Percentiles rank a stretch among this genome's conserved stretches.
Conservation (phyloP, 2,113 vertebrate genomes). For the Oncorhynchus nerka region DNA sequence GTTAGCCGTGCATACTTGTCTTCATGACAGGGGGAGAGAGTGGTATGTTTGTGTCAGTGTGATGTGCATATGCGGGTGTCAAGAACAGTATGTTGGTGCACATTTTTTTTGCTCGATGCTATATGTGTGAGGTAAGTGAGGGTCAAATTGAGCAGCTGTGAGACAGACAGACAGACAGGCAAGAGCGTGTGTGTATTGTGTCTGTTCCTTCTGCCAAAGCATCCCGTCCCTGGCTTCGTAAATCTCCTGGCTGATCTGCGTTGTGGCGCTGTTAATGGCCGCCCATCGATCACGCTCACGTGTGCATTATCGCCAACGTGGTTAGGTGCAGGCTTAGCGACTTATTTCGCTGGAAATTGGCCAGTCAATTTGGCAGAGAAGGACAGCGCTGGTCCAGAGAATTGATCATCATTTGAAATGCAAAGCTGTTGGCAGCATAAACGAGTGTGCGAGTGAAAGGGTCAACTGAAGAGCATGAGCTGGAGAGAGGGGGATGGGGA, state of each 20-base stretch:
- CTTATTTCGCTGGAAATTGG: conserved; percentile 24
- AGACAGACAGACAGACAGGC: background rate
- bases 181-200: background rate
- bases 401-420: conserved; percentile 42
- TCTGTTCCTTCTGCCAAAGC: conserved; percentile 30
- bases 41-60: too few species aligned
- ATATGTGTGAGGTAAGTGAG: too few species aligned
- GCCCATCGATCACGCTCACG: conserved; percentile 39
- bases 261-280: conserved; percentile 29
- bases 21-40: too few species aligned
- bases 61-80: too few species aligned
- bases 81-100: too few species aligned
- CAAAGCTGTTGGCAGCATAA: conserved; percentile 25
- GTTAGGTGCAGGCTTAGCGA: conserved; percentile 4
- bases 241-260: conserved; percentile 43
- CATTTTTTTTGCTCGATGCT: too few species aligned
- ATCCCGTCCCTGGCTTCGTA: conserved; percentile 21
- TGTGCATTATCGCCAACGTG: conserved; percentile 19
- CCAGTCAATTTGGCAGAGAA: conserved; percentile 20
- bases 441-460: conserved; percentile 14
- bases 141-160: too few species aligned
- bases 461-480: conserved; percentile 12
- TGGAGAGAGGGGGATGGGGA: too few species aligned
- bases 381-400: too few species aligned
- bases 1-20: too few species aligned